Percentiles rank a stretch among this genome's conserved stretches.
phyloP scores from a whole-genome alignment of 1,140 invertebrate species.

The Helicoverpa zea region DNA sequence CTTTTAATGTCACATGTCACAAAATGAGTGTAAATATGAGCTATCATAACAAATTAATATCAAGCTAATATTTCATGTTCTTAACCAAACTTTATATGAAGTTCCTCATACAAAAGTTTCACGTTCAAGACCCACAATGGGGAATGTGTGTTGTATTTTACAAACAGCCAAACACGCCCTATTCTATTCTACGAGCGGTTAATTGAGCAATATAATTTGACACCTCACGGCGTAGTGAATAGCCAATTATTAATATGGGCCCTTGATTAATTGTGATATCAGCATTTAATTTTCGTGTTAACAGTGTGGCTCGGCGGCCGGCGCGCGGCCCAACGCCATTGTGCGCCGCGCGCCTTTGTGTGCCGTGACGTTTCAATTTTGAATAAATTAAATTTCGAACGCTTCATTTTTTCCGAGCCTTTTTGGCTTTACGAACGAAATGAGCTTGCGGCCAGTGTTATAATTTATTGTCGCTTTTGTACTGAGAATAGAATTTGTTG shows the following conservation, averaged over 20 bases:
- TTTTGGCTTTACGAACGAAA: conserved; percentile 73
- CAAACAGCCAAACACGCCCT: conserved; percentile 76
- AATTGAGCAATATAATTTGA: conserved; percentile 86
- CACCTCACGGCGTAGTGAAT: conserved; percentile 83
- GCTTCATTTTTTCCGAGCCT: conserved; percentile 82
- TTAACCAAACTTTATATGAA: background rate
- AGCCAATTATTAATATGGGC: conserved; percentile 86
- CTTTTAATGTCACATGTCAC: too few species aligned
- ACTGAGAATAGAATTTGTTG: conserved; percentile 75
- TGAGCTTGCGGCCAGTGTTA: conserved; percentile 78
- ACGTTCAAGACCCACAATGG: conserved; percentile 15
- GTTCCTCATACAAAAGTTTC: conserved; percentile 1
- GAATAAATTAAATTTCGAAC: conserved; percentile 87
- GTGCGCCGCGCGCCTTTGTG: conserved; percentile 78
- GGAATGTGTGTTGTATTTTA: conserved; percentile 62
- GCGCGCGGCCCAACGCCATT: conserved; percentile 68
- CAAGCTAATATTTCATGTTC: conserved; percentile 3
- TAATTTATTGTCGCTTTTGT: conserved; percentile 81
- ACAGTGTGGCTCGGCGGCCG: conserved; percentile 70
- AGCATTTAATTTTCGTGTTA: conserved; percentile 87
- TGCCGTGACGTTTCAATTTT: conserved; percentile 86
- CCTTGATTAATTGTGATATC: conserved; percentile 87
- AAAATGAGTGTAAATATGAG: too few species aligned
- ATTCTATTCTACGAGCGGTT: conserved; percentile 81
- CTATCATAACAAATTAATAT: background rate